phyloP scores from a whole-genome alignment of 2,797 vertebrate genomes.

The Cercopithecus hamlyni region DNA sequence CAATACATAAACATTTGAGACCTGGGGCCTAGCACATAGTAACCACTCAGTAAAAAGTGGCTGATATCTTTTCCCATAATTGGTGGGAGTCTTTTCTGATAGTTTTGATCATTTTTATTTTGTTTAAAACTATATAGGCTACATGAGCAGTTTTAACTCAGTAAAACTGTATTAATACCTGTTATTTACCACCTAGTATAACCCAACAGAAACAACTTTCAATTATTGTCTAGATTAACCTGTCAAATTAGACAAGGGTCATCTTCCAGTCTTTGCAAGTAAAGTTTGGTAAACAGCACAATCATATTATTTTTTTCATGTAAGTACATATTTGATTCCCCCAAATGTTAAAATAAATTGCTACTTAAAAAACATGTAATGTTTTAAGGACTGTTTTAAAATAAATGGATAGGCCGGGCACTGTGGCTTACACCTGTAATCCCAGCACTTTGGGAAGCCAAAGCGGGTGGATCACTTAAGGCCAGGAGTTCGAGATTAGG shows the following conservation, averaged over 20 bases:
- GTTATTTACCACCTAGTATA: neutral
- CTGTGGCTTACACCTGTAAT: neutral
- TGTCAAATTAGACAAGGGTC: neutral
- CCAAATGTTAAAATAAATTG: slow-evolving; percentile 24
- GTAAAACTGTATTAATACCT: neutral
- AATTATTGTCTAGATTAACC: neutral
- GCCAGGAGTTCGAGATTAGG: neutral
- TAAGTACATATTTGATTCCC: neutral
- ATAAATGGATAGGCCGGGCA: neutral
- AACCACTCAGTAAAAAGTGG: neutral
- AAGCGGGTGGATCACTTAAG: neutral
- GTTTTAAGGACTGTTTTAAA: neutral
- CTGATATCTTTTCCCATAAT: neutral
- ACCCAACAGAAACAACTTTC: neutral
- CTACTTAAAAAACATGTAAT: neutral
- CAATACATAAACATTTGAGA: neutral
- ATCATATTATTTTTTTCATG: neutral
- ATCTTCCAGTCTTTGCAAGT: neutral
- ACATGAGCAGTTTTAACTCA: slow-evolving; percentile 9
- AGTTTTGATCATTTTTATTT: slow-evolving; percentile 27
- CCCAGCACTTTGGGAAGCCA: neutral
- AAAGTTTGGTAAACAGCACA: neutral
- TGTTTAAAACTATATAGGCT: neutral
- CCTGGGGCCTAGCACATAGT: neutral
- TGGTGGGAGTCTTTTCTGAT: neutral